A percentile compares a stretch with the other conserved stretches of the same genome.
Conservation (phyloP, 1,140 invertebrate genomes). For the Leptopilina boulardi region DNA sequence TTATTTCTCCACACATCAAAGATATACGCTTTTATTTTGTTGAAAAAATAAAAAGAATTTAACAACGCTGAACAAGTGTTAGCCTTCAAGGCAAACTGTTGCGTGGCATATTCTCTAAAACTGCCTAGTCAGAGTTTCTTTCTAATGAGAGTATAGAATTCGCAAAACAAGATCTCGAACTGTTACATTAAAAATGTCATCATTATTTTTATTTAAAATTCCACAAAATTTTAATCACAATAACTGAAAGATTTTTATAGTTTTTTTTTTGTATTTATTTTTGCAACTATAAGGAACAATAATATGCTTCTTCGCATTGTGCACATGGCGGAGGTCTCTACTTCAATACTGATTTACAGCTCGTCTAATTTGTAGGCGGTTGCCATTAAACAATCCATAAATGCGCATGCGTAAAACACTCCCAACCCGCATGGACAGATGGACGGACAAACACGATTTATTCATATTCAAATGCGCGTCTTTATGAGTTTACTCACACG, state of each 20-base stretch:
- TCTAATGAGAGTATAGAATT: neutral
- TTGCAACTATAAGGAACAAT: neutral
- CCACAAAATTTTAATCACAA: too few relatives aligned
- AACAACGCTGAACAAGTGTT: conserved; percentile 25
- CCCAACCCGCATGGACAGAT: conserved; percentile 51
- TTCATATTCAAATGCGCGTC: conserved; percentile 74
- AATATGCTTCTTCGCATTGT: too few relatives aligned
- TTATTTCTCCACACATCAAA: neutral
- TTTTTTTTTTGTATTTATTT: too few relatives aligned
- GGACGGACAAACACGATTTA: conserved; percentile 65
- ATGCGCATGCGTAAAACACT: conserved; percentile 73
- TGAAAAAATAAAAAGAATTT: conserved; percentile 29
- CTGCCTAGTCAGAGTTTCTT: neutral
- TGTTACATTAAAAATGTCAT: neutral
- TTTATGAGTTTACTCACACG: conserved; percentile 67
- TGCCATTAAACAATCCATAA: conserved; percentile 76
- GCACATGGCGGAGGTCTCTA: conserved; percentile 67
- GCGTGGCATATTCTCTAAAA: conserved; percentile 2
- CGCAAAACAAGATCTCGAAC: neutral
- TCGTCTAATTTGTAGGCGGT: conserved; percentile 76
- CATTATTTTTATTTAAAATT: neutral
- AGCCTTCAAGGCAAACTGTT: conserved; percentile 17
- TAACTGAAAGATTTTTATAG: too few relatives aligned
- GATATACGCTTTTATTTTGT: neutral
- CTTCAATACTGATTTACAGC: conserved; percentile 75